A percentile compares a stretch with the other conserved stretches of the same genome.
Evolutionary conservation across 2,113 vertebrate genomes (phyloP).

Genomic region (Hypanus sabinus): DNA sequence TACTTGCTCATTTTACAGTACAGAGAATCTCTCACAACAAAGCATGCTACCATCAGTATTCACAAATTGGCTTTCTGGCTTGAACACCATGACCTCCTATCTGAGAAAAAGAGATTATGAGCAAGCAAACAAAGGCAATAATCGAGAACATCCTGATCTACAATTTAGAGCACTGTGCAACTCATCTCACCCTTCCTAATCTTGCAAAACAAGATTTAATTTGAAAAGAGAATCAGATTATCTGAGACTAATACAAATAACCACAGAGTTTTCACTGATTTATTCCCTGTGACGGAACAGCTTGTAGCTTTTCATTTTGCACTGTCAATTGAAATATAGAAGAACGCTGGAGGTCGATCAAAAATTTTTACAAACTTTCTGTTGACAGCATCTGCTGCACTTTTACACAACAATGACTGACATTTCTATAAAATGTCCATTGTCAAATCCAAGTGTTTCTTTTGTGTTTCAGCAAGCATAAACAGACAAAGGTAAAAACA

Average conservation of each 20-base stretch:
- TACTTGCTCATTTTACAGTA: neutral
- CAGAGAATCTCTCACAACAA: neutral
- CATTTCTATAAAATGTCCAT: neutral
- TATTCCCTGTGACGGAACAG: neutral
- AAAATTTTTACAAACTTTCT: neutral
- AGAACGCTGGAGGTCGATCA: neutral
- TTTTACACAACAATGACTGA: neutral
- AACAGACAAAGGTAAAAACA: too few species aligned
- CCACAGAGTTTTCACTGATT: neutral
- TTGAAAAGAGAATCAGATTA: neutral
- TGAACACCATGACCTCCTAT: too few species aligned
- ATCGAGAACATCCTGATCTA: neutral
- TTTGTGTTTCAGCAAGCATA: too few species aligned
- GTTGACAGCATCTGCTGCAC: neutral
- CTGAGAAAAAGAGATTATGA: neutral
- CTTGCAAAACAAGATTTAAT: neutral
- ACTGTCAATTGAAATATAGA: neutral
- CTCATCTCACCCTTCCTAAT: neutral
- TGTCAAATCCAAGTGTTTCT: too few species aligned
- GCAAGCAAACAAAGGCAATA: neutral
- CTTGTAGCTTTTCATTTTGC: neutral
- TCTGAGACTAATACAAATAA: neutral
- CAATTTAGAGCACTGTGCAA: neutral
- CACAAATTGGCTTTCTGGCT: neutral
- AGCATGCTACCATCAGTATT: neutral